Evolutionary conservation across 2,113 vertebrate genomes (phyloP).

Genomic region (Aphyosemion australe): DNA sequence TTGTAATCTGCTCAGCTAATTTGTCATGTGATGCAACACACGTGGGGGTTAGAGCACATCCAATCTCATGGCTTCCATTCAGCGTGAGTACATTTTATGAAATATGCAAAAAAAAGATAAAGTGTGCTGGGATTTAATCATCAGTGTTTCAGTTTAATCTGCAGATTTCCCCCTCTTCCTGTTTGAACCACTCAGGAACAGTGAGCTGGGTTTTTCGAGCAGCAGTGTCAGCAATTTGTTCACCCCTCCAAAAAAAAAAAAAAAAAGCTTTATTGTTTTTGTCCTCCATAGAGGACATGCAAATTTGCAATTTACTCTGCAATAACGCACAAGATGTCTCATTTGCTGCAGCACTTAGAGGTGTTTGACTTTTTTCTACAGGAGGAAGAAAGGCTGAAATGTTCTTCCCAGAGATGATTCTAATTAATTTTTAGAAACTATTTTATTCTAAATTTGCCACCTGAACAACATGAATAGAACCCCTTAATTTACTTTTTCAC

Average conservation of each 20-base stretch:
- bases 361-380: not conserved
- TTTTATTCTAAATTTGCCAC: not conserved
- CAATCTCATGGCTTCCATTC: conserved; percentile 40
- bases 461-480: too few relatives aligned
- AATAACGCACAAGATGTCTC: conserved; percentile 8
- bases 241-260: not conserved
- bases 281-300: conserved; percentile 41
- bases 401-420: not conserved
- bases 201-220: conserved; percentile 23
- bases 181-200: conserved; percentile 16
- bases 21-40: conserved; percentile 44
- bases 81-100: conserved; percentile 21
- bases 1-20: conserved; percentile 41
- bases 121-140: conserved; percentile 37
- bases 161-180: conserved; percentile 7
- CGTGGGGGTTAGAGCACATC: conserved; percentile 36
- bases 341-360: not conserved
- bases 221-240: conserved; percentile 38
- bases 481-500: too few relatives aligned
- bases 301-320: conserved; percentile 27
- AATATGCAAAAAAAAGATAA: conserved; percentile 36
- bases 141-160: conserved; percentile 41
- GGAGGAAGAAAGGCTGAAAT: not conserved
- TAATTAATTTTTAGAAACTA: not conserved
- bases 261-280: conserved; percentile 11